Base-by-base conservation (phyloP, 1,140 invertebrate genomes). In the Procambarus clarkii region DNA sequence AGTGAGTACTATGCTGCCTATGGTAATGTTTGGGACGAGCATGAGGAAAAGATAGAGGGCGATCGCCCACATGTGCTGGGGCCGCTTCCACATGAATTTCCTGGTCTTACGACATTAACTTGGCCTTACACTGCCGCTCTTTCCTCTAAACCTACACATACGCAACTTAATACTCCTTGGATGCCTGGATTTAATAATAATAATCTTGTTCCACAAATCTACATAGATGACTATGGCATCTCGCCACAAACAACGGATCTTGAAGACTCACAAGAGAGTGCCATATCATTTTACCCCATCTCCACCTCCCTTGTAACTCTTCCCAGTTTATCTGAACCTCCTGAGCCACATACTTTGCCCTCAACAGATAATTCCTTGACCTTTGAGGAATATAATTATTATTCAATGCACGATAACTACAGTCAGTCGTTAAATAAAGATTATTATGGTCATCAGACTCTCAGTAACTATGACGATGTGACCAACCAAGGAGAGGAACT, bases 1-100 rank as follows among this genome's bases (percentile, higher is more conserved):
- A 91, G 88, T 84, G 88, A 91, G 88, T 85, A 91, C 74, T 91
- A 91, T 84, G 80, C 80, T 58, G 64, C 44, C 74, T 90, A 90
- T 64, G 88, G 74, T 84, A 84, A 46, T 79, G 24, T 78, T 44
- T 13, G 58, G 71, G 81, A 78, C 44, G 71, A 78, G 54, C n/a
- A 90, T 45, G 58, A 74, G 46, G 48, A 87, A 64, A 24, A 74
- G 69, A 74, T 74, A 8, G 69, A 24, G 24, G 69, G 24, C 34
- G 69, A 24, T 74, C 5, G 69, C 1, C 69, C 69, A 74, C 24
- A 78, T 54, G 18, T 18, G 74, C 8, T 76, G 79, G 58, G 45
- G 11, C 2, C 44, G 18, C 48, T 58, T 13, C 79, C 78, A 21
- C 79, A 60, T 64, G 21, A 50, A 24, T 88, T 82, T 46, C 54